phyloP scores from a whole-genome alignment of 1,140 invertebrate species.

The Telenomus remus region DNA sequence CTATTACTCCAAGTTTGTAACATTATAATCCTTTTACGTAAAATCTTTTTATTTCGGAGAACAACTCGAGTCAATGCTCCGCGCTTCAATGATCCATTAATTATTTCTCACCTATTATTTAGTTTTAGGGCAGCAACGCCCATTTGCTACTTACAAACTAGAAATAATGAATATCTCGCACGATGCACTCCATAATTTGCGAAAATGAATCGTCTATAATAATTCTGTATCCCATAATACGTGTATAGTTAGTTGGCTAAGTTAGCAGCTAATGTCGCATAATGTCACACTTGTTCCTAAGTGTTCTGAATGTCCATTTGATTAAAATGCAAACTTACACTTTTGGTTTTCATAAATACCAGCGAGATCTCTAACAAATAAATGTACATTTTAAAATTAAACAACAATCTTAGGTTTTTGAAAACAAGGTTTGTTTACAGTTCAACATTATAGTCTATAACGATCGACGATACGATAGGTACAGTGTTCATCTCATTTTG shows the following conservation, averaged over 20 bases:
- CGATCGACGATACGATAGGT: background rate
- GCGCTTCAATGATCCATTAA: too few species aligned
- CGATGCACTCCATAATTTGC: too few species aligned
- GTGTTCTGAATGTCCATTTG: background rate
- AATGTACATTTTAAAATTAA: constrained; percentile 1
- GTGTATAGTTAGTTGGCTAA: background rate
- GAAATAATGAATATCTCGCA: too few species aligned
- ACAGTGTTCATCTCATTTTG: constrained; percentile 13
- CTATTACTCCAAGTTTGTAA: constrained; percentile 25
- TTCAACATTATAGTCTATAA: constrained; percentile 8
- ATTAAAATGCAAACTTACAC: constrained; percentile 1
- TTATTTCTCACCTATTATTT: too few species aligned
- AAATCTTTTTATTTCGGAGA: constrained; percentile 19
- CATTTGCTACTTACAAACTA: too few species aligned
- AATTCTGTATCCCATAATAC: too few species aligned
- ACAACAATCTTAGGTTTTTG: background rate
- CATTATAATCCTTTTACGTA: constrained; percentile 14
- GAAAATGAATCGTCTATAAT: too few species aligned
- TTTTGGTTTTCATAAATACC: background rate
- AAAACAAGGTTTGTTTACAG: constrained; percentile 1
- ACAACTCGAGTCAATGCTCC: constrained; percentile 2
- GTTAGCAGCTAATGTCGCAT: background rate
- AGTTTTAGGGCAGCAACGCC: too few species aligned
- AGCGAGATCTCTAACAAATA: background rate
- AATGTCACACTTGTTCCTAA: background rate